A percentile compares a stretch with the other conserved stretches of the same genome.
Conservation (phyloP, 2,797 vertebrate genomes). For the Brachymystax lenok region DNA sequence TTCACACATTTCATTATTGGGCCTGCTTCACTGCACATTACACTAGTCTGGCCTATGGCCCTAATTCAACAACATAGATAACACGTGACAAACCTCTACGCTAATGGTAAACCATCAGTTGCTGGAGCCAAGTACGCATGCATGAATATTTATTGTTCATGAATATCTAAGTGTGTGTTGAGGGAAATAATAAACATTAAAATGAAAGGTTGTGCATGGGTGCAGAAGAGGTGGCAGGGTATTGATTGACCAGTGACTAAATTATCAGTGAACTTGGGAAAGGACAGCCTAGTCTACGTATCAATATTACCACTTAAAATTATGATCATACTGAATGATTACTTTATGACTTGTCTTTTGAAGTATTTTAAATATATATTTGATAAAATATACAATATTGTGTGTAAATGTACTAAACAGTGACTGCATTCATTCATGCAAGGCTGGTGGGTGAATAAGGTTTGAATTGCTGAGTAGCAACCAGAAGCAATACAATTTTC, state of each 20-base stretch:
- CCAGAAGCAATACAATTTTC: neutral
- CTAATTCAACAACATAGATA: neutral
- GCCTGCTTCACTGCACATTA: neutral
- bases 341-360: too few relatives aligned
- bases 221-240: neutral
- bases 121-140: neutral
- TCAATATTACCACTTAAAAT: neutral
- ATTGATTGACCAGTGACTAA: neutral
- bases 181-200: neutral
- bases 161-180: neutral
- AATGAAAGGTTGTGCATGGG: neutral
- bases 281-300: neutral
- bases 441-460: neutral
- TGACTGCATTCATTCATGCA: neutral
- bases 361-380: neutral
- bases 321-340: neutral
- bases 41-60: neutral
- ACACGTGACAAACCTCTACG: neutral
- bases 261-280: neutral
- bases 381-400: neutral
- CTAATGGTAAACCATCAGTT: neutral
- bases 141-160: neutral
- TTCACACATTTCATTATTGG: slow-evolving; percentile 15
- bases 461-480: neutral
- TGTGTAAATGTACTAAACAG: neutral